These are phyloP conservation scores for Brachypalpus laphriformis DNA, from an alignment of 2,888 invertebrate species.

Conservation along the genomic window DNA sequence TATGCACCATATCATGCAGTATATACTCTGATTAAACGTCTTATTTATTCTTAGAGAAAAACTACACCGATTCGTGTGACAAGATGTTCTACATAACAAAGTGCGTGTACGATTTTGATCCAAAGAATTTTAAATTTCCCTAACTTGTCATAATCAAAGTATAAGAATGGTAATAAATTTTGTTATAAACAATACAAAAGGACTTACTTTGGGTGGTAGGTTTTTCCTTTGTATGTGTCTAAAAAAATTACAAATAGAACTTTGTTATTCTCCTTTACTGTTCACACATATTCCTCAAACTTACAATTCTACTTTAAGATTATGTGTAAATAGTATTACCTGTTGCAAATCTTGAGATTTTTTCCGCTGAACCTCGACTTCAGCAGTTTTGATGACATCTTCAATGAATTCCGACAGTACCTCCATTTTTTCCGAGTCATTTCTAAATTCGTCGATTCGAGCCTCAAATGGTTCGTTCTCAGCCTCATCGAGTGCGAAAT, in stretches of 20 bases:
- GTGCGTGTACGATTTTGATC: slow-evolving; percentile 79
- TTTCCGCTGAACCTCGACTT: slow-evolving; percentile 83
- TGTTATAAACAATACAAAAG: not conserved
- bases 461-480: slow-evolving; percentile 81
- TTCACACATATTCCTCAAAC: no score
- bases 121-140: slow-evolving; percentile 79
- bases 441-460: slow-evolving; percentile 85
- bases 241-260: slow-evolving; percentile 23
- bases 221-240: slow-evolving; percentile 79
- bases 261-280: slow-evolving; percentile 9
- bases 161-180: slow-evolving; percentile 17
- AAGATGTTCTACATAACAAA: slow-evolving; percentile 79
- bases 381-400: slow-evolving; percentile 85
- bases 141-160: slow-evolving; percentile 67
- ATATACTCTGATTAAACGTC: not conserved
- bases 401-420: slow-evolving; percentile 85
- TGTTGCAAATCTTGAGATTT: slow-evolving; percentile 84
- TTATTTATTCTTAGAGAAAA: slow-evolving; percentile 76
- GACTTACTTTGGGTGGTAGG: slow-evolving; percentile 78
- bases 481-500: slow-evolving; percentile 56
- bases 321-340: slow-evolving; percentile 75
- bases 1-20: not conserved
- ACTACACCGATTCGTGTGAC: slow-evolving; percentile 79
- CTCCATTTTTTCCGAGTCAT: slow-evolving; percentile 85
- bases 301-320: not conserved